phyloP scores from a whole-genome alignment of 2,888 invertebrate species.

The Pseudanteris insignis region DNA sequence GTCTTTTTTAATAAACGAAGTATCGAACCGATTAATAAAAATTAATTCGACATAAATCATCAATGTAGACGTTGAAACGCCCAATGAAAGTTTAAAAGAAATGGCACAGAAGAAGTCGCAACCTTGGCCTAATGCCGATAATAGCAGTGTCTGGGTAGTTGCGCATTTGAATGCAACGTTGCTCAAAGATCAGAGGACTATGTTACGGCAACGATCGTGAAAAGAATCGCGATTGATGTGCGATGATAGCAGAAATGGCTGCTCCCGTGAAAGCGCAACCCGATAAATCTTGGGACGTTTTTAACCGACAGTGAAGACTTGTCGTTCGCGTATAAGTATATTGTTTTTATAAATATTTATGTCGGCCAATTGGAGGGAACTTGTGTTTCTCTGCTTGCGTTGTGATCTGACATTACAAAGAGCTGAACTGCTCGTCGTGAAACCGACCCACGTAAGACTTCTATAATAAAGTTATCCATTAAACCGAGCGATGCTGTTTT shows the following conservation, averaged over 20 bases:
- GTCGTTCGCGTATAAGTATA: conserved; percentile 61
- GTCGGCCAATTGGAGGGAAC: conserved; percentile 54
- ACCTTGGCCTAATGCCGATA: conserved; percentile 23
- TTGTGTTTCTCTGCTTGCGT: conserved; percentile 39
- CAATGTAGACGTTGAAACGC: no score
- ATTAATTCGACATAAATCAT: no score
- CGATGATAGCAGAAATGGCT: conserved; percentile 60
- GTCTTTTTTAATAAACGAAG: no score
- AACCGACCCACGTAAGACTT: conserved; percentile 42
- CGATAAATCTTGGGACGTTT: conserved; percentile 60
- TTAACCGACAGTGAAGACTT: conserved; percentile 55
- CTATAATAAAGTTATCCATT: conserved; percentile 57
- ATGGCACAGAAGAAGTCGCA: background rate
- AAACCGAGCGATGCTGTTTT: conserved; percentile 42
- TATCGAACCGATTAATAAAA: no score
- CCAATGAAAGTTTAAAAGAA: conserved; percentile 1
- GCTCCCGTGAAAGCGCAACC: conserved; percentile 57
- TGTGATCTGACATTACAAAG: conserved; percentile 42
- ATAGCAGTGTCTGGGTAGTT: conserved; percentile 6
- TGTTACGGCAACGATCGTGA: conserved; percentile 9
- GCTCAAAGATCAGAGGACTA: no score
- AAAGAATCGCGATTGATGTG: conserved; percentile 53
- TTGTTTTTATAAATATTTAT: conserved; percentile 63
- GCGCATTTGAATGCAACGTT: conserved; percentile 29
- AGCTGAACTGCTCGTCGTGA: conserved; percentile 35